Evolutionary conservation across 2,797 vertebrate genomes (phyloP), one percentile per base, ranked within the genome.

Genomic region (Anabacerthia variegaticeps): DNA sequence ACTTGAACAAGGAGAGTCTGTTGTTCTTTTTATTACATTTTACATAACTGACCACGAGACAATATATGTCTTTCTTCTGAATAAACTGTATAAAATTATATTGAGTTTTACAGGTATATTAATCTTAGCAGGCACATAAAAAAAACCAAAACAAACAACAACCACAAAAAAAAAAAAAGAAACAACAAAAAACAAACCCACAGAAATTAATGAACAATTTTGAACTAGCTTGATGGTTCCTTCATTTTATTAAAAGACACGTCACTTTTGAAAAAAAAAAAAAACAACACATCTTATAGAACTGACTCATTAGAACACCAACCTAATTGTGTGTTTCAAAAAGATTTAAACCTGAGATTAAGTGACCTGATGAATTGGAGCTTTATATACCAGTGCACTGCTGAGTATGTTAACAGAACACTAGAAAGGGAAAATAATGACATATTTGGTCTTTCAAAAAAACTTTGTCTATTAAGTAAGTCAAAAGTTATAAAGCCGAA

Each of bases 261-360:
- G 77, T 87, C 12, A 37, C 56, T 73, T 93, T 69, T 56, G 59
- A 75, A 77, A 92, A 93, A 73, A 66, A 73, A 66, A 48, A 73
- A 62, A 58, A 87, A 15, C 87, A 85, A 82, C 81, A 41, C 28
- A 65, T 69, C 52, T 67, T 84, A 71, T 88, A 69, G 63, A 77
- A 89, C 52, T 46, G 75, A 65, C n/a, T 94, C 78, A 85, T 68
- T 73, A 85, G 85, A 85, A 76, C 76, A 92, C 36, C 17, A 24
- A 58, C 39, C 22, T 85, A 93, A 96, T 44, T 79, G 37, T 32
- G 63, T 92, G 44, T 87, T 93, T 94, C 89, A 82, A 55, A 85
- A 91, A 62, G 55, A 85, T 69, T 89, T 93, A 93, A 94, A 89
- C 16, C 12, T 86, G 14, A 32, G n/a, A 81, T 67, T 82, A 93